These are phyloP conservation scores for Pipra filicauda DNA, from an alignment of 2,113 vertebrate genomes.

Conservation along the genomic window DNA sequence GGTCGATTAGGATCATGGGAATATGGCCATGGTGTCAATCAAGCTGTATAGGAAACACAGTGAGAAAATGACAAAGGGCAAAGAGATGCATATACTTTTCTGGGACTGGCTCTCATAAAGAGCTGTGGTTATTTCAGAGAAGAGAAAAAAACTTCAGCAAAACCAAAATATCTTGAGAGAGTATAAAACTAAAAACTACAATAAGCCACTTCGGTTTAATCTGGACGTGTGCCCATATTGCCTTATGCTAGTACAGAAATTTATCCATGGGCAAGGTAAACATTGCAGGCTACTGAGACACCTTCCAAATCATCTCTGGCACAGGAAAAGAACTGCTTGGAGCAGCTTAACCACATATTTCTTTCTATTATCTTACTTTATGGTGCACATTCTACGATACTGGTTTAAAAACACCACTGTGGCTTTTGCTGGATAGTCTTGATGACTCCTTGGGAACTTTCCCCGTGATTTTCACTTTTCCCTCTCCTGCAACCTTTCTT, in stretches of 20 bases:
- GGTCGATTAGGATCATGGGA: not conserved
- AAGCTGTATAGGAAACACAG: not conserved
- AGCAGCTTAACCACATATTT: not conserved
- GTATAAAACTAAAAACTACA: not conserved
- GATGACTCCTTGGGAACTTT: not conserved
- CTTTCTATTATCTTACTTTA: not conserved
- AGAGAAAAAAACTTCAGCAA: not conserved
- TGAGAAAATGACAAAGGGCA: not conserved
- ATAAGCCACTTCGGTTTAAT: not conserved
- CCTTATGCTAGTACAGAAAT: not conserved
- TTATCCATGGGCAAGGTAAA: not conserved
- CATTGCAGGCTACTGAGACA: not conserved
- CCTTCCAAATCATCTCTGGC: not conserved
- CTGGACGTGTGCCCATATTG: not conserved
- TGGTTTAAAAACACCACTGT: not conserved
- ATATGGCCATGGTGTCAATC: not conserved
- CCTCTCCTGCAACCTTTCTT: not conserved
- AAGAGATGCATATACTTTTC: not conserved
- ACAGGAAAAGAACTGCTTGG: not conserved
- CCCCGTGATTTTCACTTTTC: not conserved
- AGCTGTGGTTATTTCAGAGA: not conserved
- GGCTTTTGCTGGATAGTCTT: not conserved
- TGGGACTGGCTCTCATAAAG: not conserved
- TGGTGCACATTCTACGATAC: not conserved
- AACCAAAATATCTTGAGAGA: not conserved